Percentiles rank a stretch among this genome's conserved stretches.
Evolutionary conservation across 1,140 invertebrate genomes (phyloP).

Genomic region (Penaeus vannamei): DNA sequence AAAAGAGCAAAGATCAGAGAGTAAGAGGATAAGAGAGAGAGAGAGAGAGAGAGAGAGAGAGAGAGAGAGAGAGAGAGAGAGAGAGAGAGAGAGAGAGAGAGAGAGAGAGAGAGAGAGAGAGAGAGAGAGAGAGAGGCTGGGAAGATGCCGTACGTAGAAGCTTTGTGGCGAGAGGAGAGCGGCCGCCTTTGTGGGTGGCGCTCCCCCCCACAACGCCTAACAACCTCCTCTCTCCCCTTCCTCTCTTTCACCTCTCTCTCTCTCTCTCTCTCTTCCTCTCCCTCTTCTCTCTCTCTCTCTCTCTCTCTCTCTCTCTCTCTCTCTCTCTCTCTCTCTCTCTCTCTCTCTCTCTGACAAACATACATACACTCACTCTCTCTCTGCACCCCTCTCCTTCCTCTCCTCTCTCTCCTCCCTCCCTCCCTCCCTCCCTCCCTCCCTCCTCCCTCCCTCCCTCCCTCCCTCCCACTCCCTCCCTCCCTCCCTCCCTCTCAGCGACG

Average conservation of each 20-base stretch:
- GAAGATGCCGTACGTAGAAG: not conserved
- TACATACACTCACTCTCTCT: no score
- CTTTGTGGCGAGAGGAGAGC: not conserved
- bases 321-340: not conserved
- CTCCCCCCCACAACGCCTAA: not conserved
- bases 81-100: no score
- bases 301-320: not conserved
- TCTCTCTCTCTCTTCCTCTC: not conserved
- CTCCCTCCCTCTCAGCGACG: not conserved
- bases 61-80: not conserved
- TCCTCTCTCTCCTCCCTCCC: not conserved
- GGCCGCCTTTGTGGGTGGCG: not conserved
- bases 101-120: conserved; percentile 17
- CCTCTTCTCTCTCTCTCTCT: not conserved
- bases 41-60: not conserved
- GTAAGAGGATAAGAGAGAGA: not conserved
- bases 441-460: conserved; percentile 35
- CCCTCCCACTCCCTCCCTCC: conserved; percentile 30
- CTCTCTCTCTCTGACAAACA: no score
- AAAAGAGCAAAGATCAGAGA: not conserved
- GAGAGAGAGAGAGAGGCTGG: conserved; percentile 24
- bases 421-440: not conserved
- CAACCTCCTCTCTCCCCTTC: not conserved
- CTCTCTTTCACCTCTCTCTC: not conserved
- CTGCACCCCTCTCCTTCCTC: not conserved